Conservation (phyloP, 2,888 invertebrate species). For the Chrysolina haemoptera region DNA sequence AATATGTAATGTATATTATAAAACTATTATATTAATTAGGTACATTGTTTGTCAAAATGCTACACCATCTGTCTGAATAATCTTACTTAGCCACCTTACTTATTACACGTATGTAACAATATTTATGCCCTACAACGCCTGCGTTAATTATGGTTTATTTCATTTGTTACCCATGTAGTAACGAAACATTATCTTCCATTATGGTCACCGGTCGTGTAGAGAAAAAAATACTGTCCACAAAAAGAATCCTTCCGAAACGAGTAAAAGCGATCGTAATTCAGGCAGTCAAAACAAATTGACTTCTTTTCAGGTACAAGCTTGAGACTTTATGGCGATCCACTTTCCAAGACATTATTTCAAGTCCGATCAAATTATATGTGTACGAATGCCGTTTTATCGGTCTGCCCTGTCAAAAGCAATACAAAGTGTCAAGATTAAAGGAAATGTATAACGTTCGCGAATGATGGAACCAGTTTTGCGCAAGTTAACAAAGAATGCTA, state of each 20-base stretch:
- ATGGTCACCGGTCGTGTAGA: background rate
- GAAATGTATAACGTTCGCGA: background rate
- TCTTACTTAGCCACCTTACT: no score
- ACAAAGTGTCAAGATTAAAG: conserved; percentile 4
- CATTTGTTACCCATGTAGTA: background rate
- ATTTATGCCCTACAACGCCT: no score
- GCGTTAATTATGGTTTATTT: no score
- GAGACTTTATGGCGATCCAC: conserved; percentile 9
- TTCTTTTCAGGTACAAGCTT: background rate
- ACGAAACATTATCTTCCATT: background rate
- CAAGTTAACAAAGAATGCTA: background rate
- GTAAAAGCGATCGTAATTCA: background rate
- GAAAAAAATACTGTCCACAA: background rate
- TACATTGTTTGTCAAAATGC: no score
- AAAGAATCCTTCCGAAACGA: background rate
- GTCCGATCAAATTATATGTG: conserved; percentile 11
- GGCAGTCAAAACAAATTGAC: conserved; percentile 13
- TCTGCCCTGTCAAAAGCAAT: conserved; percentile 1
- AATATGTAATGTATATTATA: no score
- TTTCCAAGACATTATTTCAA: conserved; percentile 5
- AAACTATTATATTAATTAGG: no score
- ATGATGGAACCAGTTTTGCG: conserved; percentile 8
- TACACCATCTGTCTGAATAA: no score
- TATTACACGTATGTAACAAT: no score
- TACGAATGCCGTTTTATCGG: background rate